Conservation (phyloP, 1,140 invertebrate genomes). For the Eupristina koningsbergeri region DNA sequence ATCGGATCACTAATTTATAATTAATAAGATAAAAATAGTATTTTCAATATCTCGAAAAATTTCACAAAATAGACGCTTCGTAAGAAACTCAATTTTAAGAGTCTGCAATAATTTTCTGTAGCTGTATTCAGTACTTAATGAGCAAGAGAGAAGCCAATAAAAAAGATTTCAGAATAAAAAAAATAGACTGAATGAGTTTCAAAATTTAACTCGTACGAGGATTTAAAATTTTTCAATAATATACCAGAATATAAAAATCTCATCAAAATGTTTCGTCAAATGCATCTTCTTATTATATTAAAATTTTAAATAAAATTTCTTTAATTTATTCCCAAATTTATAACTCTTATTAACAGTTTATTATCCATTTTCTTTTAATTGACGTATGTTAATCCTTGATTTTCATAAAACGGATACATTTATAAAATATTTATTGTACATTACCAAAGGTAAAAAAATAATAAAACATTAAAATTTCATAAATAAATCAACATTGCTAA, state of each 20-base stretch:
- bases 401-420: too few relatives aligned
- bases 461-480: too few relatives aligned
- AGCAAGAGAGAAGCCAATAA: background rate
- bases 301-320: background rate
- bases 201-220: background rate
- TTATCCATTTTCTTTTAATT: too few relatives aligned
- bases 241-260: background rate
- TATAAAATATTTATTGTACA: too few relatives aligned
- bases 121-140: background rate
- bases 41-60: constrained; percentile 5
- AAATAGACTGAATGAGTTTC: background rate
- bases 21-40: too few relatives aligned
- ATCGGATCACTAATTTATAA: too few relatives aligned
- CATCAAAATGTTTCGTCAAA: background rate
- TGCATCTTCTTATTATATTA: background rate
- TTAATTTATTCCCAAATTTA: background rate
- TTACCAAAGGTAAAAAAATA: too few relatives aligned
- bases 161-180: background rate
- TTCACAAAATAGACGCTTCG: constrained; percentile 6
- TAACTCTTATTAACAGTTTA: too few relatives aligned
- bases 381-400: too few relatives aligned
- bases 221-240: background rate
- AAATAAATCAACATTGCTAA: too few relatives aligned
- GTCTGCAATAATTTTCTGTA: background rate
- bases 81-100: constrained; percentile 19